Conservation (phyloP, 2,797 vertebrate species). For the Typhlichthys subterraneus region DNA sequence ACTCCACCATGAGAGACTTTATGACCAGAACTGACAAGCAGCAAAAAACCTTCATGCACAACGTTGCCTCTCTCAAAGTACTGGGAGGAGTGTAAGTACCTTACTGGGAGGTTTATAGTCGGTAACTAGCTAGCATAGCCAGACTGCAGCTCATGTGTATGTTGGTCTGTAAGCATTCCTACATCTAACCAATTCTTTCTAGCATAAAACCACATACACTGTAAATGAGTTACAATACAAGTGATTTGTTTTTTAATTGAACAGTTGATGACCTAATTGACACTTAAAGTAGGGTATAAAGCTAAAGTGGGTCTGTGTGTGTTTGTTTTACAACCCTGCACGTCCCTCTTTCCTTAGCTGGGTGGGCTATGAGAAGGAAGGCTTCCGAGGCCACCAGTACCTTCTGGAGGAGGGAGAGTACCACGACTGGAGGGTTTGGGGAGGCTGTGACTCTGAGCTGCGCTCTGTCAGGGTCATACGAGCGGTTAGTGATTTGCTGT, state of each 20-base stretch:
- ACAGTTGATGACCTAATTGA: too few relatives aligned
- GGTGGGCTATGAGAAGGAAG: slow-evolving; percentile 94
- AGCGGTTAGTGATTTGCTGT: slow-evolving; percentile 57
- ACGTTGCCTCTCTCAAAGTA: slow-evolving; percentile 83
- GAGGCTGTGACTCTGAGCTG: slow-evolving; percentile 83
- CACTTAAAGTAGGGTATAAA: not conserved
- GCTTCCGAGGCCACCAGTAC: slow-evolving; percentile 93
- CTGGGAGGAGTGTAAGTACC: slow-evolving; percentile 90
- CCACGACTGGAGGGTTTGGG: slow-evolving; percentile 90
- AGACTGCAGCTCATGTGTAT: not conserved
- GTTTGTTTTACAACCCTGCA: not conserved
- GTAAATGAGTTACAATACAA: not conserved
- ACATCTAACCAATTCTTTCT: not conserved
- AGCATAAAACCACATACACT: not conserved
- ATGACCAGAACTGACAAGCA: slow-evolving; percentile 69
- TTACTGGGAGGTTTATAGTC: not conserved
- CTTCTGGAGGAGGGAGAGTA: slow-evolving; percentile 95
- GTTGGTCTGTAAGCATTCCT: not conserved
- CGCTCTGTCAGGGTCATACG: slow-evolving; percentile 86
- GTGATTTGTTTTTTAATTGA: too few relatives aligned
- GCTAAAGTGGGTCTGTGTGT: not conserved
- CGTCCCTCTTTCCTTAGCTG: slow-evolving; percentile 75
- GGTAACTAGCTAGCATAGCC: not conserved
- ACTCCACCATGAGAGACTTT: slow-evolving; percentile 81
- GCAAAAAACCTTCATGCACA: slow-evolving; percentile 72